Evolutionary conservation across 1,140 invertebrate genomes (phyloP), one percentile per base, ranked within the genome.

Genomic region (Drosophila biarmipes): DNA sequence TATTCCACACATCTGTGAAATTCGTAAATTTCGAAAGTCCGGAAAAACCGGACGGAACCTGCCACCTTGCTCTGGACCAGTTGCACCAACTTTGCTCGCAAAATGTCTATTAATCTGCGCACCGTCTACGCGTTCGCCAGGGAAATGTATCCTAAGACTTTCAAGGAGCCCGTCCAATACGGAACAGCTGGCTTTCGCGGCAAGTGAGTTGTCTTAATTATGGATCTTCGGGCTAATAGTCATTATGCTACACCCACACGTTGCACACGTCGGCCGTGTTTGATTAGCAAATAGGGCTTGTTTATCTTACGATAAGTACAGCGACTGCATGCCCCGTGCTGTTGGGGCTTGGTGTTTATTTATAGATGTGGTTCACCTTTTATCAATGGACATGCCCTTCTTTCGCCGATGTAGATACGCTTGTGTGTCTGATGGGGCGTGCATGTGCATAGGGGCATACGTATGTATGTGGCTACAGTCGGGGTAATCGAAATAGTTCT

Each of bases 91-190:
- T 12, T 24, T 21, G 34, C 35, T 49, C 35, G 43, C 42, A 80
- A 78, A 51, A 90, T 92, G 91, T 92, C 91, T 19, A 90, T 92
- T 35, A 92, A 92, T 66, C 59, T 92, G 34, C 71, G 91, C 59
- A 92, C 91, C 40, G 89, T 95, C 66, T 95, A 95, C 93, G 95
- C 95, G 87, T 95, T 95, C 92, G 95, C 95, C 49, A 93, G 94
- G 92, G 95, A 95, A 94, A 95, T 95, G 94, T 94, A 95, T 91
- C 95, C 95, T n/a, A 95, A 95, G 92, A 94, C 78, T 14, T 93
- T 92, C 35, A 94, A 94, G 80, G 91, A 93, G 73, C 93, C 93
- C 78, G 94, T 95, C 72, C 93, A 95, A 90, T 95, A 95, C 92
- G 95, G 95, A 77, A 95, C 95, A 62, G 95, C 95, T 73, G 95